Evolutionary conservation across 2,113 vertebrate genomes (phyloP).

Genomic region (Tragelaphus buxtoni): DNA sequence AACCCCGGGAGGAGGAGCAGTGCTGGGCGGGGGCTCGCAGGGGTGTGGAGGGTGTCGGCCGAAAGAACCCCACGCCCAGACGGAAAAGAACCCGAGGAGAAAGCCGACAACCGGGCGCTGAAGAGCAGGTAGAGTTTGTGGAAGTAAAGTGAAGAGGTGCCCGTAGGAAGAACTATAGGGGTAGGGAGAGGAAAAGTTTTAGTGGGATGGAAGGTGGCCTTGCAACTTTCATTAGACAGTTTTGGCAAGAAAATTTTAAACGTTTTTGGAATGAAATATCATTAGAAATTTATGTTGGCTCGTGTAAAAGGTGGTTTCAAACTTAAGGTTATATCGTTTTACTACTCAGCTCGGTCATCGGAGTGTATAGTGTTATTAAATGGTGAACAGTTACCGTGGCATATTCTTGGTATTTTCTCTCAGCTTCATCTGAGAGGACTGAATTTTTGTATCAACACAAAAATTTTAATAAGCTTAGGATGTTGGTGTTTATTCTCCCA

Average conservation of each 20-base stretch:
- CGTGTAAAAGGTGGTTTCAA: neutral
- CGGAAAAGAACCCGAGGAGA: neutral
- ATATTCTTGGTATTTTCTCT: neutral
- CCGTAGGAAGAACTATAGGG: neutral
- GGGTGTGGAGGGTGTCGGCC: conserved; percentile 1
- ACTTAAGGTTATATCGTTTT: neutral
- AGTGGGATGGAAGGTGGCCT: neutral
- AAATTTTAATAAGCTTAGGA: neutral
- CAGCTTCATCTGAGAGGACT: neutral
- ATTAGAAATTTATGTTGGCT: neutral
- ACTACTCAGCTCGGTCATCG: neutral
- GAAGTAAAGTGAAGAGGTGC: neutral
- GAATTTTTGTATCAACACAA: neutral
- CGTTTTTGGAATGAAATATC: neutral
- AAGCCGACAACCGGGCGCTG: neutral
- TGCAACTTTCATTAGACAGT: neutral
- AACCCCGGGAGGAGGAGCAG: conserved; percentile 44
- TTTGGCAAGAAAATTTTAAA: neutral
- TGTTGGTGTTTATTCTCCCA: neutral
- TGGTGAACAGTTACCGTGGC: neutral
- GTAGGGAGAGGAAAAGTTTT: neutral
- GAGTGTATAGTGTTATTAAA: neutral
- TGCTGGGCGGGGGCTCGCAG: neutral
- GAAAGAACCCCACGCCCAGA: rapidly evolving
- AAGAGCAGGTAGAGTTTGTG: neutral